phyloP scores from a whole-genome alignment of 2,797 vertebrate species.

The Zalophus californianus region DNA sequence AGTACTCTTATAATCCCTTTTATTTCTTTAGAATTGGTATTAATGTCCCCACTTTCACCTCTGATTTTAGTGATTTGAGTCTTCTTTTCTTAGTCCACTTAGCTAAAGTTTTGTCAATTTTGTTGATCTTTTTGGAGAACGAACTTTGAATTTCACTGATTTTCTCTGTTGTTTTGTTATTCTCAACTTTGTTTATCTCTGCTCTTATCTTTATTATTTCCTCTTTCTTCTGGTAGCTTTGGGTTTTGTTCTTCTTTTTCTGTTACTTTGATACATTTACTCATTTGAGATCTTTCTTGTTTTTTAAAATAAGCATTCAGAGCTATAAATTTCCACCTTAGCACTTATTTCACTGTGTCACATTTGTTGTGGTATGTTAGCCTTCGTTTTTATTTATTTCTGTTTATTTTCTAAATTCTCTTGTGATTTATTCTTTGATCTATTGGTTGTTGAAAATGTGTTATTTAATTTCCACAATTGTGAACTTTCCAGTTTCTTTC shows the following conservation, averaged over 20 bases:
- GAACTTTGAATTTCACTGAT: neutral
- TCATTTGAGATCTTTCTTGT: neutral
- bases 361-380: neutral
- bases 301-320: neutral
- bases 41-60: neutral
- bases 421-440: neutral
- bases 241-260: neutral
- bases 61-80: neutral
- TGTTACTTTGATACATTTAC: neutral
- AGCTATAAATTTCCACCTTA: neutral
- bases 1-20: neutral
- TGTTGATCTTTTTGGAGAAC: neutral
- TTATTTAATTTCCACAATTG: neutral
- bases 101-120: neutral
- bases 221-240: neutral
- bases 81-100: neutral
- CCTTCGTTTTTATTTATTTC: neutral
- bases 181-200: neutral
- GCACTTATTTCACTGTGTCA: neutral
- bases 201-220: neutral
- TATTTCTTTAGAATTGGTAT: neutral
- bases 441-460: neutral
- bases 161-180: neutral
- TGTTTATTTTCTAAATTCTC: neutral
- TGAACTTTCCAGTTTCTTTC: neutral